These are phyloP conservation scores for Onchidella celtica DNA, from an alignment of 2,888 invertebrate genomes.

Conservation along the genomic window DNA sequence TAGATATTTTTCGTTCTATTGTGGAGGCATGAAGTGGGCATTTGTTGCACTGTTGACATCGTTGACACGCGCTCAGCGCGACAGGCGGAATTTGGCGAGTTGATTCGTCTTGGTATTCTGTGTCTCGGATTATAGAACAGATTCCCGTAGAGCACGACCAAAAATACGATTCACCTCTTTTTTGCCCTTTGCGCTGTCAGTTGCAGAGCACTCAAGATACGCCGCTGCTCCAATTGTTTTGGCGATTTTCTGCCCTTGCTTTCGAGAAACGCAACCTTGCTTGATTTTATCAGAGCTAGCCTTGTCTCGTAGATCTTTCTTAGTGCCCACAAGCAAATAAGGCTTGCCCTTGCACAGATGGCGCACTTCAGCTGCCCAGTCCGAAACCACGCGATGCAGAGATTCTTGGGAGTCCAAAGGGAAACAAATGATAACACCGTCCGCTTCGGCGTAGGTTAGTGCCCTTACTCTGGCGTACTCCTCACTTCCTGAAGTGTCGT, in stretches of 20 bases:
- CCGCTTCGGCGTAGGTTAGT: conserved; percentile 20
- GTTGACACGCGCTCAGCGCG: too few species aligned
- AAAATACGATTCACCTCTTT: conserved; percentile 23
- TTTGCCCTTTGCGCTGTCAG: not conserved
- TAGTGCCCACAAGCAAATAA: conserved; percentile 35
- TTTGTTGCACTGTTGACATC: too few species aligned
- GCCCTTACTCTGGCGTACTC: conserved; percentile 32
- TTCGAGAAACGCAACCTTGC: not conserved
- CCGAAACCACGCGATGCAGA: not conserved
- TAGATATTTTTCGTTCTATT: too few species aligned
- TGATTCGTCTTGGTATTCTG: too few species aligned
- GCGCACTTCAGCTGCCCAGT: conserved; percentile 35
- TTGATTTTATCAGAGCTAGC: too few species aligned
- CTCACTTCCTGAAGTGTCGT: conserved; percentile 15
- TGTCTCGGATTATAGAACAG: too few species aligned
- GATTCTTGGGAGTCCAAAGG: conserved; percentile 26
- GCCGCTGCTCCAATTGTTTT: conserved; percentile 24
- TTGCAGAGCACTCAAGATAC: conserved; percentile 41
- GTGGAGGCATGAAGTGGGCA: too few species aligned
- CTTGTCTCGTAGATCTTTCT: conserved; percentile 20
- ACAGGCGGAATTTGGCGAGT: too few species aligned
- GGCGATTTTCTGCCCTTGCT: conserved; percentile 26
- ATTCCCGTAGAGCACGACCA: conserved; percentile 26
- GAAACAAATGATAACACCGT: conserved; percentile 33
- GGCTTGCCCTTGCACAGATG: conserved; percentile 19